Evolutionary conservation across 2,888 invertebrate genomes (phyloP).

Genomic region (Cantharis rustica): DNA sequence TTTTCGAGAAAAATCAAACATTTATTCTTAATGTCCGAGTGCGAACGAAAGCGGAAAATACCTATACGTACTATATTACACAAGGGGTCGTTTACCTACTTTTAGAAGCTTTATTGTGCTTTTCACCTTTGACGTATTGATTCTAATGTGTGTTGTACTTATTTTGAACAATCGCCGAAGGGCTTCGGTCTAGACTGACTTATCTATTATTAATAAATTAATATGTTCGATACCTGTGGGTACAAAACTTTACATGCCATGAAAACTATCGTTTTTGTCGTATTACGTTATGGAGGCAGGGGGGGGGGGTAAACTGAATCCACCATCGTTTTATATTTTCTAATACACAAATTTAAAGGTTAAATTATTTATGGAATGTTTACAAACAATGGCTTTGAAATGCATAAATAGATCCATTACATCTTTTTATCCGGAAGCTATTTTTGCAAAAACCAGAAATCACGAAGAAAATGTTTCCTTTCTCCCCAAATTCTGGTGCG

Average conservation of each 20-base stretch:
- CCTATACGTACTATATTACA: background rate
- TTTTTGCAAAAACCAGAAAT: background rate
- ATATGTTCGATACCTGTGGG: background rate
- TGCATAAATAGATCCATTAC: background rate
- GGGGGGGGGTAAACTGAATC: too few relatives aligned
- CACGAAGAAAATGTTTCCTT: background rate
- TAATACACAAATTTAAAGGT: background rate
- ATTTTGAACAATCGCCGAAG: background rate
- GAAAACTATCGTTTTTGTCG: too few relatives aligned
- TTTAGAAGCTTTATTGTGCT: background rate
- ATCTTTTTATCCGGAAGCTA: background rate
- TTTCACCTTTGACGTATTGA: background rate
- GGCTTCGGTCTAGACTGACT: background rate
- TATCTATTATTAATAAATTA: background rate
- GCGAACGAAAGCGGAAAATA: background rate
- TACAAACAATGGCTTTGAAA: background rate
- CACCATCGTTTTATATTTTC: too few relatives aligned
- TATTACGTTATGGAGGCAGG: too few relatives aligned
- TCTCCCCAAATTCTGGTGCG: background rate
- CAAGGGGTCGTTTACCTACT: background rate
- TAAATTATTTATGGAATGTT: background rate
- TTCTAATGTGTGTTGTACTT: background rate
- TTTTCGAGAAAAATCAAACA: constrained; percentile 6
- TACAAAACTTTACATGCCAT: background rate
- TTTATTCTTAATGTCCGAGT: background rate